Conservation (phyloP, 2,113 vertebrate species). For the Irena cyanogastra region DNA sequence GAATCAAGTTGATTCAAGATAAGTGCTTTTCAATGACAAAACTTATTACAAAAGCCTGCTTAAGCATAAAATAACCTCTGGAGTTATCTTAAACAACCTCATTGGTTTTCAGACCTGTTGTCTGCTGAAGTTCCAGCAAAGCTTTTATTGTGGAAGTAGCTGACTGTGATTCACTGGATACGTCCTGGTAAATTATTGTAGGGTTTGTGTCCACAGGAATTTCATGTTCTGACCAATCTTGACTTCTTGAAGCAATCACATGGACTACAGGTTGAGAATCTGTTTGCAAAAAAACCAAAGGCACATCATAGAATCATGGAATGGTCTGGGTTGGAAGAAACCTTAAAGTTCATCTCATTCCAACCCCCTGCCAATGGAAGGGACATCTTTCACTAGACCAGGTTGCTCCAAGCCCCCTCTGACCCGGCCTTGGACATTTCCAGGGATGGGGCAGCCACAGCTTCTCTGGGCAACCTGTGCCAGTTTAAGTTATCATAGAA, state of each 20-base stretch:
- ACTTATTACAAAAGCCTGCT: neutral
- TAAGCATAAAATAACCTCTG: neutral
- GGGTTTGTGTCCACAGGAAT: conserved; percentile 91
- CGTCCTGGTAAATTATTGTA: conserved; percentile 94
- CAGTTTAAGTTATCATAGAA: neutral
- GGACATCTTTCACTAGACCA: neutral
- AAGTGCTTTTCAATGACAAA: neutral
- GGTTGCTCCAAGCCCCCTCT: neutral
- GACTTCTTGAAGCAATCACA: conserved; percentile 89
- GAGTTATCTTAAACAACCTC: neutral
- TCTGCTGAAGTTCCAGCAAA: conserved; percentile 94
- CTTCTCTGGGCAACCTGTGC: neutral
- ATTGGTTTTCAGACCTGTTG: conserved; percentile 76
- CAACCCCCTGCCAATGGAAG: neutral
- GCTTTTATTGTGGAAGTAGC: conserved; percentile 97
- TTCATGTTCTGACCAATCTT: conserved; percentile 95
- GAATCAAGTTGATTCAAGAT: neutral
- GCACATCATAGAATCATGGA: neutral
- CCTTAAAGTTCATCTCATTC: neutral
- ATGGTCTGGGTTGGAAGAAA: neutral
- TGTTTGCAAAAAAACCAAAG: conserved; percentile 43
- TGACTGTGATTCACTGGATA: conserved; percentile 89
- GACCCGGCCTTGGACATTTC: neutral
- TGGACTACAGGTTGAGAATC: conserved; percentile 91
- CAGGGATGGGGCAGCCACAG: neutral